Evolutionary conservation across 2,797 vertebrate species (phyloP).

Genomic region (Lepidocolaptes lacrymiger): DNA sequence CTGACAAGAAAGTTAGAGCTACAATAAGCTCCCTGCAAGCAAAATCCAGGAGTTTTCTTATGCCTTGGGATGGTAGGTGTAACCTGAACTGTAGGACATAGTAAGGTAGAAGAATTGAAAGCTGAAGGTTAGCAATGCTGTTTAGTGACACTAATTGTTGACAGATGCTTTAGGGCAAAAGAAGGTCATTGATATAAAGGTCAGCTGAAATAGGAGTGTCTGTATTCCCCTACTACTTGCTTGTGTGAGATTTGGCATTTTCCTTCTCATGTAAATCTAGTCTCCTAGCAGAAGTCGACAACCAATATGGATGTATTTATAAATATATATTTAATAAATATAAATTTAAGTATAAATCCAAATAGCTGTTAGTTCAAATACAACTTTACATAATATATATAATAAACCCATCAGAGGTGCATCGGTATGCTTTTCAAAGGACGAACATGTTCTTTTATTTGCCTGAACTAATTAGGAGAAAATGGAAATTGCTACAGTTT

Average conservation of each 20-base stretch:
- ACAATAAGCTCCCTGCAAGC: not conserved
- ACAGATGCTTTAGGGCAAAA: not conserved
- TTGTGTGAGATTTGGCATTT: not conserved
- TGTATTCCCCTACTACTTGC: not conserved
- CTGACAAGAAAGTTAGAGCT: not conserved
- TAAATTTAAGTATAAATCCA: not conserved
- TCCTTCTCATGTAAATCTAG: not conserved
- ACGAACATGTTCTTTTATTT: not conserved
- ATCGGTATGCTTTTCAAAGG: not conserved
- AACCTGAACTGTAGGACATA: not conserved
- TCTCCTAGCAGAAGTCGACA: not conserved
- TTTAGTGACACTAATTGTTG: not conserved
- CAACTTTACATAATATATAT: not conserved
- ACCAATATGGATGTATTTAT: not conserved
- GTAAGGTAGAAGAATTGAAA: not conserved
- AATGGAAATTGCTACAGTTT: not conserved
- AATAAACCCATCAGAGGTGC: not conserved
- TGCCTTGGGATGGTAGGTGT: not conserved
- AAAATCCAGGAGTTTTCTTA: not conserved
- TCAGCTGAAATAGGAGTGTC: not conserved
- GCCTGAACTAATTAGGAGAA: not conserved
- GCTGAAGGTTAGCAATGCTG: not conserved
- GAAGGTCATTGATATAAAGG: not conserved
- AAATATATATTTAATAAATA: not conserved
- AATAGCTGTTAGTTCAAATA: not conserved